Conservation (phyloP, 2,888 invertebrate genomes). For the Eilema griseolum region DNA sequence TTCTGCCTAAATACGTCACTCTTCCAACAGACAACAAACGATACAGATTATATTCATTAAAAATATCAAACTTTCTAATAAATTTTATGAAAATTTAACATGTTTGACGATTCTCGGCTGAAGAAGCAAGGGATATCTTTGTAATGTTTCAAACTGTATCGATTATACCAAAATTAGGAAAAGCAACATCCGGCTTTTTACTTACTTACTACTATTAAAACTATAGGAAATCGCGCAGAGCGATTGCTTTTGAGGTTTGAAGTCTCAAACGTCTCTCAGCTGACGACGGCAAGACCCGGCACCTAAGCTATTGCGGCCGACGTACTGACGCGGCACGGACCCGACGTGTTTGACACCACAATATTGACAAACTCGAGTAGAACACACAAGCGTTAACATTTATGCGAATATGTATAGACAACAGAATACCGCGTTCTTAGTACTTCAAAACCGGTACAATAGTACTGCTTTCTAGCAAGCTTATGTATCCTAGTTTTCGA, state of each 20-base stretch:
- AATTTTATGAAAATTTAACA: too few relatives aligned
- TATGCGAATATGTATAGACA: neutral
- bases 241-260: slow-evolving; percentile 55
- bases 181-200: slow-evolving; percentile 54
- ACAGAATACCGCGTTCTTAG: neutral
- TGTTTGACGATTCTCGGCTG: neutral
- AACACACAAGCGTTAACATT: slow-evolving; percentile 28
- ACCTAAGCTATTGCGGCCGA: slow-evolving; percentile 43
- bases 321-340: slow-evolving; percentile 23
- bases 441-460: neutral
- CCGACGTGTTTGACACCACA: slow-evolving; percentile 29
- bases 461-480: neutral
- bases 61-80: neutral
- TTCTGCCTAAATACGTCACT: slow-evolving; percentile 43
- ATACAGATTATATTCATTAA: slow-evolving; percentile 26
- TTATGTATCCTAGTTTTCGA: too few relatives aligned
- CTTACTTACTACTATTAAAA: slow-evolving; percentile 52
- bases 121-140: neutral
- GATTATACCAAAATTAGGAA: slow-evolving; percentile 30
- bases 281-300: slow-evolving; percentile 66
- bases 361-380: slow-evolving; percentile 45
- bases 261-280: slow-evolving; percentile 36
- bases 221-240: slow-evolving; percentile 56
- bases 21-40: slow-evolving; percentile 33
- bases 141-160: slow-evolving; percentile 33